These are phyloP conservation scores for Pseudococcus longispinus DNA, from an alignment of 2,888 invertebrate species.

Conservation along the genomic window DNA sequence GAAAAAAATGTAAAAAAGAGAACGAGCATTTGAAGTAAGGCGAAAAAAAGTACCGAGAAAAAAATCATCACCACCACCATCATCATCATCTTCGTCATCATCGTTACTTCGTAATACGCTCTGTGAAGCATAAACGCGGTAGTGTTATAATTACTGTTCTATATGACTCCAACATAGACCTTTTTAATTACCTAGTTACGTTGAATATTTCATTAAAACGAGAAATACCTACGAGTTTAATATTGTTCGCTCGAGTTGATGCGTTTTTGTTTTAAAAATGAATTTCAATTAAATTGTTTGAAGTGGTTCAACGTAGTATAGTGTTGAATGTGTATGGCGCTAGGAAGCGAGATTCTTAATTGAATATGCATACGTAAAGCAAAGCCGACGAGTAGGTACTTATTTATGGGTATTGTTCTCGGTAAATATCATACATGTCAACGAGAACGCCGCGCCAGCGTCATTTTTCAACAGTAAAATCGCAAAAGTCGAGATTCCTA, in stretches of 20 bases:
- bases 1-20: not conserved
- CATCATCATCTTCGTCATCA: not conserved
- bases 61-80: not conserved
- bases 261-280: slow-evolving; percentile 8
- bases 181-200: slow-evolving; percentile 24
- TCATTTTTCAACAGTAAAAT: not conserved
- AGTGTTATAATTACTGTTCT: not conserved
- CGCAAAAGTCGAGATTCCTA: not conserved
- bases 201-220: slow-evolving; percentile 35
- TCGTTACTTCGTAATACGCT: not conserved
- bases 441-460: not conserved
- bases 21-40: not conserved
- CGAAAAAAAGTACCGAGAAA: too few species aligned
- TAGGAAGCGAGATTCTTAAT: slow-evolving; percentile 10
- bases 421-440: slow-evolving; percentile 2
- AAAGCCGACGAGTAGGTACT: slow-evolving; percentile 17
- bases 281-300: slow-evolving; percentile 38
- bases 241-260: slow-evolving; percentile 21
- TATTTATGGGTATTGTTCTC: slow-evolving; percentile 7
- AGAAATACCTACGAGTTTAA: slow-evolving; percentile 14
- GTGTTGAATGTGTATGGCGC: not conserved
- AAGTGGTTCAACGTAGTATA: slow-evolving; percentile 20
- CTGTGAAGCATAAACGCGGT: not conserved
- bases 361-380: not conserved
- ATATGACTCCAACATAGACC: not conserved